These are phyloP conservation scores for Eudyptes chrysolophus DNA, from an alignment of 2,113 vertebrate genomes.

Conservation along the genomic window DNA sequence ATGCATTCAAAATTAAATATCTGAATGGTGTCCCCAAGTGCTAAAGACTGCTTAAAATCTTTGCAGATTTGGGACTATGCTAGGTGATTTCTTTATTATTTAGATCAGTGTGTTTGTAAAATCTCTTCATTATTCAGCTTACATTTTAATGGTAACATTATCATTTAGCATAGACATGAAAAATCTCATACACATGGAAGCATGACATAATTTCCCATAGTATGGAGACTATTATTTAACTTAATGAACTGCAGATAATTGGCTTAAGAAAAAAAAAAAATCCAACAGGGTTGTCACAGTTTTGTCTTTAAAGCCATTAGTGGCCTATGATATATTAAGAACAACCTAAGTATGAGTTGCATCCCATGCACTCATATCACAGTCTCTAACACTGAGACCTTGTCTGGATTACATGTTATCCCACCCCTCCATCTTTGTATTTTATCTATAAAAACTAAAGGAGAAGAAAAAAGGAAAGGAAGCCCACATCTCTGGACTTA, in stretches of 20 bases:
- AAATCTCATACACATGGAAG: neutral
- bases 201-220: neutral
- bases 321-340: neutral
- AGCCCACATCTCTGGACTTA: neutral
- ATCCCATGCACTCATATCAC: neutral
- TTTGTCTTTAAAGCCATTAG: neutral
- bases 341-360: neutral
- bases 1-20: neutral
- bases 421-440: neutral
- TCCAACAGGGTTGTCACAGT: accelerated
- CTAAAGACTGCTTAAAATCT: neutral
- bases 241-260: neutral
- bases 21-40: neutral
- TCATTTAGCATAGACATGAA: neutral
- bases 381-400: neutral
- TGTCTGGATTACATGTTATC: neutral
- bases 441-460: neutral
- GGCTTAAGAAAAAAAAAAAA: neutral
- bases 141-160: neutral
- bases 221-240: neutral
- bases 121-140: neutral
- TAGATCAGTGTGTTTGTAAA: neutral
- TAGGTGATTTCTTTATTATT: neutral
- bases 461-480: neutral
- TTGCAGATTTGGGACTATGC: neutral